These are phyloP conservation scores for Oreochromis grahami DNA, from an alignment of 2,797 vertebrate genomes.

Conservation along the genomic window DNA sequence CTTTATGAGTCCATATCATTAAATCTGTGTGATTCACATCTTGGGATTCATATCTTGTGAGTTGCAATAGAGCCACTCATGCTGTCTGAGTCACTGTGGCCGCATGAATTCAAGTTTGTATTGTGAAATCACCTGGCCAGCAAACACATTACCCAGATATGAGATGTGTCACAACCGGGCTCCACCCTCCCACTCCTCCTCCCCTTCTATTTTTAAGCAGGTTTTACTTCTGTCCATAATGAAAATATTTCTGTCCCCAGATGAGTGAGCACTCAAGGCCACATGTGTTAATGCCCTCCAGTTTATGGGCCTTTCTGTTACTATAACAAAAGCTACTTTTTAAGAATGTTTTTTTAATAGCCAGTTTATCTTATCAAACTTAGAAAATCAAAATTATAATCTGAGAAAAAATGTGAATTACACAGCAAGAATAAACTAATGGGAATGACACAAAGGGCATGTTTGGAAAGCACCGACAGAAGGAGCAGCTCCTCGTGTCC, in stretches of 20 bases:
- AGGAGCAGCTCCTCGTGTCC: background rate
- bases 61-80: background rate
- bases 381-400: conserved; percentile 16
- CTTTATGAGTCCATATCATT: background rate
- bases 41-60: background rate
- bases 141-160: background rate
- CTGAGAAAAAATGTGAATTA: background rate
- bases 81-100: background rate
- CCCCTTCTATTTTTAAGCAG: background rate
- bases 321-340: background rate
- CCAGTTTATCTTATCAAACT: conserved; percentile 56
- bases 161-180: background rate
- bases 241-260: background rate
- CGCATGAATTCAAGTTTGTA: background rate
- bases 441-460: conserved; percentile 10
- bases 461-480: conserved; percentile 28
- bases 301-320: background rate
- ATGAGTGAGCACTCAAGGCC: background rate
- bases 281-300: background rate
- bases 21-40: background rate
- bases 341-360: background rate
- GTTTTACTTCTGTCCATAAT: background rate
- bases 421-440: conserved; percentile 42
- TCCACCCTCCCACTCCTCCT: background rate
- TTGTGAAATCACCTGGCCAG: background rate